Base-by-base conservation (phyloP, 2,113 vertebrate genomes). In the Dinomys branickii region DNA sequence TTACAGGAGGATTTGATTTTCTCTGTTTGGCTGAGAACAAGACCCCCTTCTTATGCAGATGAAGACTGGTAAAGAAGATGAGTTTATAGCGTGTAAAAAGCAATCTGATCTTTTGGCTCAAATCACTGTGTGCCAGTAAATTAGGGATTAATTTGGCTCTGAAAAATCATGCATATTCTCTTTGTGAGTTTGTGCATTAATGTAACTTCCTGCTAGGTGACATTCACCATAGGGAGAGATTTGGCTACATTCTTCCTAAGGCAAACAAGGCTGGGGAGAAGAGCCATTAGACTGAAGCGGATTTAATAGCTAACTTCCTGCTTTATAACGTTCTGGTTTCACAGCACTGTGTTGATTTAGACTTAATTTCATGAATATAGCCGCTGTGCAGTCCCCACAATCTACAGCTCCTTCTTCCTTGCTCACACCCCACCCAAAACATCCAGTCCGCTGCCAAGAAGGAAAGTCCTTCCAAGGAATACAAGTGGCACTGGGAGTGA, bases 161-260 rank as follows among this genome's bases (percentile, higher is more conserved):
- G 87, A 96, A 92, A 92, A 96, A 90, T 92, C 87, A 96, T 85
- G 96, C 81, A 87, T 75, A 94, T 95, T 95, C 84, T 91, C 90
- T 95, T 95, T 94, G 78, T 93, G 90, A 94, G 65, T 97, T 86
- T 96, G 82, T 95, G 69, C 33, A 73, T 65, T 77, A 47, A 65
- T 90, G 38, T 84, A 93, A 96, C 75, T 90, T 97, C 81, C 41
- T 81, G 80, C 83, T 67, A 44, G 89, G 85, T 44, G 78, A 83
- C 41, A 90, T 88, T 90, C 50, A 82, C 65, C 10, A 20, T 0
- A n/a, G 28, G 73, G 86, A 94, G 47, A 88, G 9, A 80, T 85
- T 63, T 88, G 50, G 24, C 87, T 94, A 38, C 63, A 54, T 87
- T 91, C 56, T 93, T 94, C n/a, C 78, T 56, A 83, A 75, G 44